Base-by-base conservation (phyloP, 2,113 vertebrate species). In the Ptyas mucosa region DNA sequence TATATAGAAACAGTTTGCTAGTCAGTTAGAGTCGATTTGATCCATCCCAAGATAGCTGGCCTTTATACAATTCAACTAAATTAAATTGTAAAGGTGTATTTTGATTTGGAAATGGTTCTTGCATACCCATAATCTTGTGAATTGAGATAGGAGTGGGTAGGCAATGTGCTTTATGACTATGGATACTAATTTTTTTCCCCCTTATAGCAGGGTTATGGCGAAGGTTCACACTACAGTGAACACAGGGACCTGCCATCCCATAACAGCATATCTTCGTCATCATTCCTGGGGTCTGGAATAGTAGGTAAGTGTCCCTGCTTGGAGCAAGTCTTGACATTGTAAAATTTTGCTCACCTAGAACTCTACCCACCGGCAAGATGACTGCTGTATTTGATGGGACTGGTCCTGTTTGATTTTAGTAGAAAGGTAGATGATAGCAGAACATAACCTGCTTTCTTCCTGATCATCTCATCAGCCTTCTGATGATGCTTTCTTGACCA, bases 201-300 rank as follows among this genome's bases (percentile, higher is more conserved):
- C 1, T 75, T 91, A 51, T 94, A 20, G 55, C 96, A 99, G 99
- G 97, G 96, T 92, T 99, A 99, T 64, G 96, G 97, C 0, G 99
- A 99, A 89, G 98, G 98, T 1, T 81, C 98, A 51, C 99, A 99
- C 97, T 99, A 99, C 81, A 92, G 96, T 0, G 99, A 99, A 81
- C 98, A 98, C 93, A 97, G 99, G 94, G 98, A 98, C n/a, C 96
- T 99, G 92, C 97, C 99, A 0, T 89, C 98, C 6, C 98, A 97
- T 29, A 94, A 96, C 92, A 96, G 96, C 97, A 94, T 98, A 20
- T 96, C 98, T 94, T 98, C 98, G 0, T 97, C 99, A 1, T 96
- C 99, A 0, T 99, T 99, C 97, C 98, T 99, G 96, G 98, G 98
- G 93, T 97, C 99, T 1, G 98, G 98, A 88, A 98, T 99, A 1